Evolutionary conservation across 2,113 vertebrate species (phyloP), one percentile per base, ranked within the genome.

Genomic region (Chamaea fasciata): DNA sequence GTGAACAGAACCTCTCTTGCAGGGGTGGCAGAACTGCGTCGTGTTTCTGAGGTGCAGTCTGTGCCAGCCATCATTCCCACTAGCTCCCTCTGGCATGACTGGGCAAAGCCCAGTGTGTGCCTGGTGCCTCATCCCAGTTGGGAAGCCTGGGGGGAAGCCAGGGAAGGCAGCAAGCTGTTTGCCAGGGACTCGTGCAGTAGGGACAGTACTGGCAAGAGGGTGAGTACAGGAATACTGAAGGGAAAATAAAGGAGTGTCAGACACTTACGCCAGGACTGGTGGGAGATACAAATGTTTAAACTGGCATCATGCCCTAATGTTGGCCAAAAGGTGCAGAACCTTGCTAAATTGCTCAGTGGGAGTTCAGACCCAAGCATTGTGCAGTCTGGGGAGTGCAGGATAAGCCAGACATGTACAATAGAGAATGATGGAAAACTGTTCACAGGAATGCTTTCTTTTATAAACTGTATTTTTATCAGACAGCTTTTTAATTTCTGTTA

Each of bases 51-150:
- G 59, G 27, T 57, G 30, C 6, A 0, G 1, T 11, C 83, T 26
- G 1, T 28, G 49, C 49, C 81, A 46, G 56, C 33, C 0, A 0
- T 24, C 20, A 2, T 7, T 89, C 9, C 0, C 35, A 47, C 8
- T 74, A 28, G 49, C 44, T 79, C 57, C 68, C 33, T 33, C 22
- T 67, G 69, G 42, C 69, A n/a, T 1, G 8, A 26, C 39, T 2
- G 1, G 50, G 44, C 56, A 65, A 23, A 87, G 78, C 59, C 21
- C 2, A 2, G 23, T 28, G 31, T 10, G 26, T 41, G 39, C 46
- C 90, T 3, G 2, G 50, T 16, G 2, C 12, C 62, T 76, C 69
- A 33, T 60, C 27, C 67, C 6, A 1, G 8, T 10, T 53, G 46
- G 55, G 79, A 76, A 24, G 59, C 50, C 64, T 44, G 76, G 68